These are phyloP conservation scores for Leucania comma DNA, from an alignment of 2,888 invertebrate genomes.

Conservation along the genomic window DNA sequence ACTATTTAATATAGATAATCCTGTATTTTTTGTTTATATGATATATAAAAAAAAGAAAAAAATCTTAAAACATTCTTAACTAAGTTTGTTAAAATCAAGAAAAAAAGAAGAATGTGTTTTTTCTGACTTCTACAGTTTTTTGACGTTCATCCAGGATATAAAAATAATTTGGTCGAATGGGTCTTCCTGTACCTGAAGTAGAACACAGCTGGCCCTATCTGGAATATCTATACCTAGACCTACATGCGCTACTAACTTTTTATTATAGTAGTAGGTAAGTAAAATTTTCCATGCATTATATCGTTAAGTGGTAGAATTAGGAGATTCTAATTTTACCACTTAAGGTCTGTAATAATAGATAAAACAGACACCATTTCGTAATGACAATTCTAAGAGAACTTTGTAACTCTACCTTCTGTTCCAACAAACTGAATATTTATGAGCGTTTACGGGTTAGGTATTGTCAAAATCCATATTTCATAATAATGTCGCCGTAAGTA, in stretches of 20 bases:
- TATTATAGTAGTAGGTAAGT: too few relatives aligned
- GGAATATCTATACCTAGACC: too few relatives aligned
- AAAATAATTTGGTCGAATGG: background rate
- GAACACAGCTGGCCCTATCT: background rate
- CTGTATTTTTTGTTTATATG: too few relatives aligned
- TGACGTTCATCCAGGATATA: background rate
- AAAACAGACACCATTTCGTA: background rate
- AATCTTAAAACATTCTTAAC: too few relatives aligned
- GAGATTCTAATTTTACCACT: background rate
- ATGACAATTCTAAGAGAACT: background rate
- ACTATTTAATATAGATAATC: too few relatives aligned
- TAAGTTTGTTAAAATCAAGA: too few relatives aligned
- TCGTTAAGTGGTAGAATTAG: background rate
- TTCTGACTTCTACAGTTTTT: background rate
- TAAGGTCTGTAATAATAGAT: background rate
- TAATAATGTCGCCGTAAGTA: slow-evolving; percentile 11
- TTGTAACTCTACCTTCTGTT: slow-evolving; percentile 24
- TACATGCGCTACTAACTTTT: background rate
- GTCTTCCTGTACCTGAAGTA: background rate
- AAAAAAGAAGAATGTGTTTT: too few relatives aligned
- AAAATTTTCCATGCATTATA: too few relatives aligned
- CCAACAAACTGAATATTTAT: slow-evolving; percentile 48
- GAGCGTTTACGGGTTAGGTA: slow-evolving; percentile 17
- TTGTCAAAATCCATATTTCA: slow-evolving; percentile 42
- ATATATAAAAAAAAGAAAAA: too few relatives aligned